Evolutionary conservation across 2,113 vertebrate genomes (phyloP).

Genomic region (Pedionomus torquatus): DNA sequence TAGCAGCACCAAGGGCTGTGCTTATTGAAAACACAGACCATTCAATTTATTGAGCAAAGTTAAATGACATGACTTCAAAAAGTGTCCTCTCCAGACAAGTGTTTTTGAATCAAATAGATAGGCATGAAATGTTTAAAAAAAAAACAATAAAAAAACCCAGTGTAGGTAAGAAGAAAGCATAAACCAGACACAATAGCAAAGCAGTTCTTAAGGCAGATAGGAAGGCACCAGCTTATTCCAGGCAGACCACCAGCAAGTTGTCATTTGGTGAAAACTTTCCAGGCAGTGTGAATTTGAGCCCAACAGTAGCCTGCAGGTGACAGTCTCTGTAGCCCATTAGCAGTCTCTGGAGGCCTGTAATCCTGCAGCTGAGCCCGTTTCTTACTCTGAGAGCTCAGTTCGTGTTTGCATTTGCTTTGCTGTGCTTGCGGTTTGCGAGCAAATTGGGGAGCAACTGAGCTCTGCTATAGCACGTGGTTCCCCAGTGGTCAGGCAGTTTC

Average conservation of each 20-base stretch:
- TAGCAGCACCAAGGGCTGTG: neutral
- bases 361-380: conserved; percentile 46
- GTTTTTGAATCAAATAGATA: neutral
- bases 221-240: neutral
- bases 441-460: neutral
- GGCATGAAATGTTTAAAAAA: neutral
- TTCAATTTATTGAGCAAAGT: neutral
- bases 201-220: neutral
- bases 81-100: neutral
- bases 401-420: neutral
- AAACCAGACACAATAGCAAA: neutral
- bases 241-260: neutral
- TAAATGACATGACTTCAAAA: neutral
- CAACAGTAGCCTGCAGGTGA: conserved; percentile 36
- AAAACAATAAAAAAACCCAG: rapidly evolving
- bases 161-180: neutral
- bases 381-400: neutral
- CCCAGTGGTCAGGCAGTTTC: neutral
- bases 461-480: neutral
- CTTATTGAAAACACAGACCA: neutral
- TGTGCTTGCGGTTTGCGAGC: neutral
- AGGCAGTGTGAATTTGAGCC: conserved; percentile 31
- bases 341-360: neutral
- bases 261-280: conserved; percentile 29
- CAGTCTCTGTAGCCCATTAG: conserved; percentile 49